Conservation (phyloP, 2,888 invertebrate genomes). For the Thalpophila matura region DNA sequence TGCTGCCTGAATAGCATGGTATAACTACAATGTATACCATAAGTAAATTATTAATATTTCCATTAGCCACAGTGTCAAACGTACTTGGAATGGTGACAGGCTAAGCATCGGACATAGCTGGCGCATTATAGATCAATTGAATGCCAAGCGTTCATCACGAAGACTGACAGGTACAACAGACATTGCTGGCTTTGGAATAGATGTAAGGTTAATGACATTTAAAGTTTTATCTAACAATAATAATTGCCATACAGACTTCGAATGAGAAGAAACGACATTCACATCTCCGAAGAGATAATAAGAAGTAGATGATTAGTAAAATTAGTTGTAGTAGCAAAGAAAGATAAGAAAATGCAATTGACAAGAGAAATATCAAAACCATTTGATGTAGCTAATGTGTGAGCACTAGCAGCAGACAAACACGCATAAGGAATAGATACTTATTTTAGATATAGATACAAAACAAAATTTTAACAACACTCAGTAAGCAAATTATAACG, state of each 20-base stretch:
- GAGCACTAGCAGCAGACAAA: constrained; percentile 1
- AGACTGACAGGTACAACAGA: constrained; percentile 46
- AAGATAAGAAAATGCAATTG: neutral
- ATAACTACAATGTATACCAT: neutral
- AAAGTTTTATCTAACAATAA: constrained; percentile 11
- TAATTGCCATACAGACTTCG: neutral
- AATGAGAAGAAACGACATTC: constrained; percentile 2
- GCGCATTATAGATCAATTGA: constrained; percentile 50
- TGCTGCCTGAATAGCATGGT: neutral
- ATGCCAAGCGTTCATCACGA: constrained; percentile 45
- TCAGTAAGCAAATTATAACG: constrained; percentile 34
- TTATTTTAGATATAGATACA: neutral
- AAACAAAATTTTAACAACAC: constrained; percentile 11
- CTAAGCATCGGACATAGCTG: constrained; percentile 14
- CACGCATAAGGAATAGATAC: neutral
- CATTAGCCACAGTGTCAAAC: constrained; percentile 19
- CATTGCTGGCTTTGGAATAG: constrained; percentile 20
- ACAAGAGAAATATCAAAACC: neutral
- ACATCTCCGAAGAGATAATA: neutral
- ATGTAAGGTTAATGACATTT: constrained; percentile 32
- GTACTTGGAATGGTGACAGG: constrained; percentile 18
- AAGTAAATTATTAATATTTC: constrained; percentile 7
- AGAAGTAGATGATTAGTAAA: neutral
- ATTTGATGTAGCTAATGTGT: neutral
- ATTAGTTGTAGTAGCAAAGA: constrained; percentile 3